phyloP scores from a whole-genome alignment of 2,113 vertebrate species.

The Agelaius phoeniceus region DNA sequence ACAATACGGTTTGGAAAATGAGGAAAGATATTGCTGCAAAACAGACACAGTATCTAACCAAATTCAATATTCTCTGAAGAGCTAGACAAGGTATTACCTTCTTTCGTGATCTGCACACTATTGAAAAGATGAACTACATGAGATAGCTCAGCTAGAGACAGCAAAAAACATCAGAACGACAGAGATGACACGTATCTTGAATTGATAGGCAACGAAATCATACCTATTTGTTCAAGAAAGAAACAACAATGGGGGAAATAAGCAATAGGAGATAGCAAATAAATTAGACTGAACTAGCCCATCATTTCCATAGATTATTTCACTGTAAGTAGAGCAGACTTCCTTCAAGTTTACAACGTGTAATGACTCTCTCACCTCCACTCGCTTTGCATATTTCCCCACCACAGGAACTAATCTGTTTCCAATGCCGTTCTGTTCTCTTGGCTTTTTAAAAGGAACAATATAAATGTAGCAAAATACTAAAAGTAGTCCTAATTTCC shows the following conservation, averaged over 20 bases:
- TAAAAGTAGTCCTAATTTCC: not conserved
- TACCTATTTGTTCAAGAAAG: not conserved
- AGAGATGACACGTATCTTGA: not conserved
- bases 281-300: not conserved
- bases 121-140: not conserved
- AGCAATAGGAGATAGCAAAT: not conserved
- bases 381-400: not conserved
- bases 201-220: constrained; percentile 10
- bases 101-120: constrained; percentile 20
- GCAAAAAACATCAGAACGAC: constrained; percentile 24
- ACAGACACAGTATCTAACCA: constrained; percentile 34
- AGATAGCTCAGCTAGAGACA: constrained; percentile 42
- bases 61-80: constrained; percentile 67
- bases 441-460: not conserved
- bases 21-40: constrained; percentile 23
- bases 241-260: not conserved
- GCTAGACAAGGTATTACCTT: constrained; percentile 35
- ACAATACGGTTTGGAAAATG: not conserved
- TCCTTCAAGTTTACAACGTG: not conserved
- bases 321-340: not conserved
- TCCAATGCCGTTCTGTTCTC: not conserved
- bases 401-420: not conserved
- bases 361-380: rapidly evolving
- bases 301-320: not conserved
- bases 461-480: not conserved